Evolutionary conservation across 2,888 invertebrate genomes (phyloP).

Genomic region (Perizoma flavofasciatum): DNA sequence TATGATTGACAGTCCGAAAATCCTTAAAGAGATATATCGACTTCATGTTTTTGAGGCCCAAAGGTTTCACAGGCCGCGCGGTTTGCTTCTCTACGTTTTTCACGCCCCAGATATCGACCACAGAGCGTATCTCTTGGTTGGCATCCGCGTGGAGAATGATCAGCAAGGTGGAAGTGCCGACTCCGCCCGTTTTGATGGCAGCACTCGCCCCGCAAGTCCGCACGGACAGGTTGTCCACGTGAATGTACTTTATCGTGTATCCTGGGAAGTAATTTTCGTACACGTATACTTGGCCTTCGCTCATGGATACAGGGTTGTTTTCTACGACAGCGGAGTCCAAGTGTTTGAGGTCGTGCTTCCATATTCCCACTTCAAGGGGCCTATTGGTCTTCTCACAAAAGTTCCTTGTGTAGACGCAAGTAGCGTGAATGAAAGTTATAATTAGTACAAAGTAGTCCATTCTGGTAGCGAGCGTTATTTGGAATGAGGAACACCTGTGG

Average conservation of each 20-base stretch:
- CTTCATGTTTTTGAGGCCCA: conserved; percentile 43
- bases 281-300: conserved; percentile 68
- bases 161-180: conserved; percentile 57
- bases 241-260: conserved; percentile 63
- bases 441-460: conserved; percentile 47
- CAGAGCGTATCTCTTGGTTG: conserved; percentile 67
- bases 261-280: conserved; percentile 71
- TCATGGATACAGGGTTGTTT: conserved; percentile 59
- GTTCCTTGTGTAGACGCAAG: conserved; percentile 43
- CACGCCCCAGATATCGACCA: conserved; percentile 72
- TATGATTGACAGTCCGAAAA: conserved; percentile 58
- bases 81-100: conserved; percentile 30
- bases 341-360: conserved; percentile 55
- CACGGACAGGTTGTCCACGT: conserved; percentile 69
- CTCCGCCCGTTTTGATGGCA: conserved; percentile 58
- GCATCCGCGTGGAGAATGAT: conserved; percentile 63
- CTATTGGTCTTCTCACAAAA: conserved; percentile 60
- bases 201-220: conserved; percentile 68
- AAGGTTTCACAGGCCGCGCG: conserved; percentile 15
- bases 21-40: conserved; percentile 55
- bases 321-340: conserved; percentile 69
- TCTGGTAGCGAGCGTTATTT: conserved; percentile 30
- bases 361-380: conserved; percentile 64
- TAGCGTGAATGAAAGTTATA: conserved; percentile 25
- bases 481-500: conserved; percentile 29